These are phyloP conservation scores for Andrena bicolor DNA, from an alignment of 2,888 invertebrate species.

Conservation along the genomic window DNA sequence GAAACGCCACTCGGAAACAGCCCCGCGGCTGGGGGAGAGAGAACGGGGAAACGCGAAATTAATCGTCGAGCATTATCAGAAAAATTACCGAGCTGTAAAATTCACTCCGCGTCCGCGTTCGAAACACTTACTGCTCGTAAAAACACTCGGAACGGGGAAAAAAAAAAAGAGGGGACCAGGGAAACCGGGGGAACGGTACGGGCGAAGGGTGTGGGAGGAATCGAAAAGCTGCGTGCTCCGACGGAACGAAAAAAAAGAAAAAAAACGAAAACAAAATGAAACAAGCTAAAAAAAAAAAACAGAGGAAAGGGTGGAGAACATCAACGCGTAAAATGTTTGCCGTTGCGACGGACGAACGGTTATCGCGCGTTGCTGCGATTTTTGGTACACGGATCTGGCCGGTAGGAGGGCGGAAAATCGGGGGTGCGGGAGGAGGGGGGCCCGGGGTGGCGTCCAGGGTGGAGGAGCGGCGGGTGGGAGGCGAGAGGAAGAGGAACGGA, in stretches of 20 bases:
- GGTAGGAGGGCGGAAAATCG: slow-evolving; percentile 59
- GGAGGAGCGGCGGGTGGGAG: slow-evolving; percentile 26
- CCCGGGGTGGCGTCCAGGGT: slow-evolving; percentile 1
- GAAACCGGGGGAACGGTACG: slow-evolving; percentile 19
- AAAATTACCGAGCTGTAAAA: slow-evolving; percentile 71
- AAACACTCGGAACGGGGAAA: slow-evolving; percentile 53
- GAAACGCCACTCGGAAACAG: not conserved
- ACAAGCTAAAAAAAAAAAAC: not conserved
- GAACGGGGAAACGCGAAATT: slow-evolving; percentile 48
- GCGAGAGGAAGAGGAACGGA: slow-evolving; percentile 48
- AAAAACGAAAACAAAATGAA: slow-evolving; percentile 20
- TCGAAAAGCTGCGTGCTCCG: slow-evolving; percentile 51
- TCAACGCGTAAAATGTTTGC: slow-evolving; percentile 76
- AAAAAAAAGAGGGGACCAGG: not conserved
- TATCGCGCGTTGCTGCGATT: slow-evolving; percentile 73
- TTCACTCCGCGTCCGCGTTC: slow-evolving; percentile 65
- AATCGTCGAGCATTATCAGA: slow-evolving; percentile 69
- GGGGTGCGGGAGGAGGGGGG: slow-evolving; percentile 2
- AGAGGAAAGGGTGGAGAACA: slow-evolving; percentile 56
- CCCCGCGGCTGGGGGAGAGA: not conserved
- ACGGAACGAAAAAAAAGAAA: slow-evolving; percentile 23
- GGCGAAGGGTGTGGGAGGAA: slow-evolving; percentile 26
- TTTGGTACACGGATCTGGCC: slow-evolving; percentile 64
- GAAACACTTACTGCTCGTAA: slow-evolving; percentile 72
- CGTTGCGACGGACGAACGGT: slow-evolving; percentile 73